phyloP scores from a whole-genome alignment of 2,113 vertebrate species.

The Prinia subflava region DNA sequence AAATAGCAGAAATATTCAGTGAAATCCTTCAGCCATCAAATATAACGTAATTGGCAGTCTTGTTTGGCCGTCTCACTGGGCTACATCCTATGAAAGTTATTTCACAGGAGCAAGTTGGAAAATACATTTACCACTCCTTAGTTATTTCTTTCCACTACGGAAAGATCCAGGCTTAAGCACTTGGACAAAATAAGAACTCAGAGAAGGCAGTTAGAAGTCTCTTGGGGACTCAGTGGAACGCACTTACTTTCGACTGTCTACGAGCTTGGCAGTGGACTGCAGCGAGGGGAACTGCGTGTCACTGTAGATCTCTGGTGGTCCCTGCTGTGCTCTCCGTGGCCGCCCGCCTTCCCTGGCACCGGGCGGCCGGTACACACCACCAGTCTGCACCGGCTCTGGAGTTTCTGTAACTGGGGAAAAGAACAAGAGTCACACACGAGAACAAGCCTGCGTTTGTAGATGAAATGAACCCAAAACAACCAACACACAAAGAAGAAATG shows the following conservation, averaged over 20 bases:
- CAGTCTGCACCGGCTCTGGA: slow-evolving; percentile 80
- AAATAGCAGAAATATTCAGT: background rate
- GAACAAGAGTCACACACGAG: background rate
- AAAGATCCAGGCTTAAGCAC: background rate
- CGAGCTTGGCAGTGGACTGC: slow-evolving; percentile 91
- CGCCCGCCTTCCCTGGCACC: slow-evolving; percentile 83
- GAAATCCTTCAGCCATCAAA: background rate
- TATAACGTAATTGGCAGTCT: background rate
- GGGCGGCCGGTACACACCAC: slow-evolving; percentile 94
- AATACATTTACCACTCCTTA: background rate
- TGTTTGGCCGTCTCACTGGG: background rate
- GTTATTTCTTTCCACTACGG: background rate
- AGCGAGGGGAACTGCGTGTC: slow-evolving; percentile 95
- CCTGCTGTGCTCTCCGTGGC: slow-evolving; percentile 79
- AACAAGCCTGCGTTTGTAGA: background rate
- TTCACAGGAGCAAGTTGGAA: background rate
- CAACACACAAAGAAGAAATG: background rate
- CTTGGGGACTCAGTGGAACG: background rate
- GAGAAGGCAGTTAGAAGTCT: background rate
- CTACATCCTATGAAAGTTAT: background rate
- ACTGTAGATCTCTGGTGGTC: slow-evolving; percentile 93
- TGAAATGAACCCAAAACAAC: background rate
- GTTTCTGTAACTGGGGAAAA: slow-evolving; percentile 71
- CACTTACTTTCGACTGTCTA: slow-evolving; percentile 94
- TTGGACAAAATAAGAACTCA: background rate